These are phyloP conservation scores for Eueremaeus valkanovi DNA, from an alignment of 2,888 invertebrate species.

Conservation along the genomic window DNA sequence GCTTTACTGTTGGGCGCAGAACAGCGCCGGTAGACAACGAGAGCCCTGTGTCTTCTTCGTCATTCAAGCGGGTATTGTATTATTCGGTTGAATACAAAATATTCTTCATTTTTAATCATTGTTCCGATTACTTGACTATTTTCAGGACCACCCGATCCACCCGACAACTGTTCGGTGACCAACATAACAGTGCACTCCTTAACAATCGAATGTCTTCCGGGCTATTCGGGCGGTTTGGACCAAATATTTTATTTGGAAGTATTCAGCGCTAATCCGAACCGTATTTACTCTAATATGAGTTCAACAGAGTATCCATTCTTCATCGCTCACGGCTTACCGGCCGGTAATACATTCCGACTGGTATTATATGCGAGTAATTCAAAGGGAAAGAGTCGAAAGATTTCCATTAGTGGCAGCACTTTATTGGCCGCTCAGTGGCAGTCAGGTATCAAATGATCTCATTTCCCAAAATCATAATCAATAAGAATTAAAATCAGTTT, in stretches of 20 bases:
- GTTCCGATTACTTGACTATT: background rate
- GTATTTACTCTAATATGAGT: constrained; percentile 46
- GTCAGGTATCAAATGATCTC: constrained; percentile 42
- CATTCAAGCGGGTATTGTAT: constrained; percentile 46
- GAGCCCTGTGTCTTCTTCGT: constrained; percentile 47
- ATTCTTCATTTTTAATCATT: background rate
- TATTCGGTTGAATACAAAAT: no score
- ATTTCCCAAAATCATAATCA: background rate
- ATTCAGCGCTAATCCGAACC: constrained; percentile 45
- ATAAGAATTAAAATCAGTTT: no score
- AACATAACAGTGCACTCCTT: constrained; percentile 46
- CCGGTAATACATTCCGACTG: constrained; percentile 46
- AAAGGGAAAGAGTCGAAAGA: constrained; percentile 45
- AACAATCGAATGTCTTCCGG: constrained; percentile 47
- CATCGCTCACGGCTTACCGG: constrained; percentile 44
- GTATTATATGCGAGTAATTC: constrained; percentile 47
- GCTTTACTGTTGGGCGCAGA: constrained; percentile 47
- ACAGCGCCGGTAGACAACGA: constrained; percentile 46
- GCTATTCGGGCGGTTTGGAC: constrained; percentile 47
- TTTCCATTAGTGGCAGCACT: constrained; percentile 44
- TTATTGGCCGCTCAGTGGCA: constrained; percentile 43
- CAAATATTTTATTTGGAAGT: constrained; percentile 47
- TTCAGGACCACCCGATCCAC: constrained; percentile 46
- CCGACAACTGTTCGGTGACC: constrained; percentile 46
- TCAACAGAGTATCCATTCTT: constrained; percentile 45